Evolutionary conservation across 1,140 invertebrate genomes (phyloP), one percentile per base, ranked within the genome.

Genomic region (Palaemon carinicauda): DNA sequence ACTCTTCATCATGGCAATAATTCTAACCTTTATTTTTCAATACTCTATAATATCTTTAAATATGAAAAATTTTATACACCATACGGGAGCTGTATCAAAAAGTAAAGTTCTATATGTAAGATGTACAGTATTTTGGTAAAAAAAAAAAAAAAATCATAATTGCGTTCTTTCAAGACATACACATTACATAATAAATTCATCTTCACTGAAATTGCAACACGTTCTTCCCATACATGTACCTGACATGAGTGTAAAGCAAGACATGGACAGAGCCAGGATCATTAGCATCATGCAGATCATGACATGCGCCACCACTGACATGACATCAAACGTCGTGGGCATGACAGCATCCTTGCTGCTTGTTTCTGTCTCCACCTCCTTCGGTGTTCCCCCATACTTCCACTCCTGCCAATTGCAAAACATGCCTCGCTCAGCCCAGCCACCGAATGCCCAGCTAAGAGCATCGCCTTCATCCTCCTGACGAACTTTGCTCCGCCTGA

Each of bases 221-320:
- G 41, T 41, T 41, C 33, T 41, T 41, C 33, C 41, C 7, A 41
- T 41, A 7, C 41, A 41, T 41, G 54, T 80, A 80, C 79, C 79
- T 80, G 79, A 65, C 7, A 80, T 33, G 19, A 80, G 29, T 17
- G 79, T 65, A 56, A 80, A 80, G 79, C 54, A 80, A 4, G 79
- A 60, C 31, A 80, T 41, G 56, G 65, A 80, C 54, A 60, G 19
- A 12, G 21, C 79, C 21, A 65, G 17, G 17, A 80, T 54, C 27
- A 69, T 21, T 56, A 80, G 80, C 80, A 82, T 19, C 31, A 71
- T 21, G 24, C 50, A 71, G 33, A 82, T 15, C 17, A 51, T 19
- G 60, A 73, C 69, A n/a, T 82, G 52, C 9, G 53, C n/a, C 80
- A 73, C 65, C 41, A 73, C 69, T 17, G 21, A 24, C 50, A 73